phyloP scores from a whole-genome alignment of 2,797 vertebrate species.

The Bucorvus abyssinicus region DNA sequence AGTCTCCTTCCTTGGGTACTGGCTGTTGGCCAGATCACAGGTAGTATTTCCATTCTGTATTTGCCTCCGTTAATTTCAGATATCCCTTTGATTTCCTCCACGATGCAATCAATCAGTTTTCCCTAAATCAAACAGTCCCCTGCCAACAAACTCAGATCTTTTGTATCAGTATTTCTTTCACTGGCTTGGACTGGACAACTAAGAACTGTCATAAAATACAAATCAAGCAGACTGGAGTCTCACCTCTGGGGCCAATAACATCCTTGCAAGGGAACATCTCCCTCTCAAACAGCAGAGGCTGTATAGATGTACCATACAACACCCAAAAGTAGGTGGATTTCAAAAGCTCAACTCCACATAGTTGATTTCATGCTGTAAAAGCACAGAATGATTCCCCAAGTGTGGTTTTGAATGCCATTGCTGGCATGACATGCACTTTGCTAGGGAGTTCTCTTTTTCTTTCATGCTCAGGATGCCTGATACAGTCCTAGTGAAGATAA shows the following conservation, averaged over 20 bases:
- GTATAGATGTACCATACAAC: fast-evolving
- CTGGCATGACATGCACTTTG: background rate
- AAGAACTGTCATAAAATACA: fast-evolving
- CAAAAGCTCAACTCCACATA: background rate
- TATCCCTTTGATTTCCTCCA: background rate
- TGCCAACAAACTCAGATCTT: background rate
- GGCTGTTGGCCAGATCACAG: background rate
- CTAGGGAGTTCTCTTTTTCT: background rate
- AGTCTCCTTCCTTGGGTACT: no score
- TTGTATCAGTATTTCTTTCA: background rate
- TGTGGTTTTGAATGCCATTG: fast-evolving
- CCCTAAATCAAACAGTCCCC: background rate
- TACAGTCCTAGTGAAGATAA: background rate
- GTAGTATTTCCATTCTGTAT: background rate
- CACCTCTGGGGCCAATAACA: no score
- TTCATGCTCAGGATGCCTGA: no score
- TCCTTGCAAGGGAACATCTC: background rate
- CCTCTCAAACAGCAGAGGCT: background rate
- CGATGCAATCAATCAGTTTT: background rate
- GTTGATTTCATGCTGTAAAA: background rate
- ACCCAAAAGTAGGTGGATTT: background rate
- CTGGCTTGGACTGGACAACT: background rate
- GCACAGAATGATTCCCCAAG: fast-evolving
- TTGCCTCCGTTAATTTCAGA: background rate
- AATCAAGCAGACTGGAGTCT: background rate